Evolutionary conservation across 1,140 invertebrate species (phyloP), one percentile per base, ranked within the genome.

Genomic region (Brachionus sp.): DNA sequence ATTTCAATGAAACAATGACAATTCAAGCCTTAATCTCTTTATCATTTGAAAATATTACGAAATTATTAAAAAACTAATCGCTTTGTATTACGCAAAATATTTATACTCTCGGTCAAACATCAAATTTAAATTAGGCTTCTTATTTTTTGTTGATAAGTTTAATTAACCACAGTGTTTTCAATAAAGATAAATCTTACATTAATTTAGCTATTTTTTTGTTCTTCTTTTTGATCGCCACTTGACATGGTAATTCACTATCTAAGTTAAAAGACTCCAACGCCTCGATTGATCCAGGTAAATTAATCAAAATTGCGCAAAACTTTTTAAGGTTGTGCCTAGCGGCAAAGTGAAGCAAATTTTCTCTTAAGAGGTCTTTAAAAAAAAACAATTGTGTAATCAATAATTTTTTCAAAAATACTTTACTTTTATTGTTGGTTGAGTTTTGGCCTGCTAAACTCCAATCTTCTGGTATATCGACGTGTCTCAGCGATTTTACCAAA

Each of bases 341-440:
- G 9, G 19, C 9, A 44, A 80, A 62, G 35, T 80, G 77, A 19
- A 80, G n/a, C 33, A 80, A 19, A 44, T 80, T 80, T 62, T 80
- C 77, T 57, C 77, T 57, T 19, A 62, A 62, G 37, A 29, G 37
- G 7, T 50, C 75, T 78, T 53, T 33, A 62, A 78, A 78, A 50
- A 23, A 46, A 77, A 44, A 29, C 29, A 66, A 66, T 46, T 46
- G 44, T 46, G 5, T 1, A 19, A 70, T 16, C 6, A 70, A 35
- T 70, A 57, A 57, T 39, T 37, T 37, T 70, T 64, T 2, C 29
- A 25, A 1, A 64, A 12, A 3, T 29, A 42, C 7, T 42, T 57
- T 57, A 66, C 64, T 66, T 33, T 70, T 70, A 16, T 70, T 70
- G n/a, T 9, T 37, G 5, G 13, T 7, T 39, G 37, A 70, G 19